Evolutionary conservation across 2,113 vertebrate species (phyloP), one percentile per base, ranked within the genome.

Genomic region (Pluvialis apricaria): DNA sequence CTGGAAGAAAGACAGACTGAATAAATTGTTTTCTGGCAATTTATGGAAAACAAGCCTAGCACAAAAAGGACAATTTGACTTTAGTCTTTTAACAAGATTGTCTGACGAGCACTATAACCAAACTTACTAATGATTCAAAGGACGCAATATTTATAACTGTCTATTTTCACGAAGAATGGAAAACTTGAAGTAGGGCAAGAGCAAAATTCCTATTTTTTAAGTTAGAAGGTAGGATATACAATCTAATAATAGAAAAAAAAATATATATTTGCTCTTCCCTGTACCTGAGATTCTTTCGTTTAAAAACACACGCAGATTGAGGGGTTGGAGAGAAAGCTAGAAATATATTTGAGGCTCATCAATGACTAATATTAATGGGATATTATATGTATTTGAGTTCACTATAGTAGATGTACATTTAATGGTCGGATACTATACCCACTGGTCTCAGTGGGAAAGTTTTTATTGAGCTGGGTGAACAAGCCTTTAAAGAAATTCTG

Each of bases 1-100:
- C 95, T 66, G 62, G 92, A 96, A 97, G 91, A 98, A 95, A 96
- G 94, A 94, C 91, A 94, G 94, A 90, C 76, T 95, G 87, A 97
- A 97, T 97, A 97, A 96, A 97, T 97, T 95, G 86, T 97, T 96
- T 97, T 92, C 93, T 86, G 79, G 88, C 93, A 97, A 95, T 96
- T 96, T 96, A 95, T 96, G 82, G 83, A 95, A 97, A 97, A 93
- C 90, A 96, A 97, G 79, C 61, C 72, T 86, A 89, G 61, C 86
- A 96, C 62, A 92, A 93, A 96, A 45, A 86, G 78, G 92, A 94
- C 90, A 96, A 96, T 95, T 95, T 97, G 91, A 90, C 95, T 85
- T 91, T 85, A 94, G 87, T 82, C 81, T 97, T 96, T 92, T 92
- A 96, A 97, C 40, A 84, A 88, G 88, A 97, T 61, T 82, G 85